Evolutionary conservation across 2,888 invertebrate genomes (phyloP), one percentile per base, ranked within the genome.

Genomic region (Caenorhabditis virilis): DNA sequence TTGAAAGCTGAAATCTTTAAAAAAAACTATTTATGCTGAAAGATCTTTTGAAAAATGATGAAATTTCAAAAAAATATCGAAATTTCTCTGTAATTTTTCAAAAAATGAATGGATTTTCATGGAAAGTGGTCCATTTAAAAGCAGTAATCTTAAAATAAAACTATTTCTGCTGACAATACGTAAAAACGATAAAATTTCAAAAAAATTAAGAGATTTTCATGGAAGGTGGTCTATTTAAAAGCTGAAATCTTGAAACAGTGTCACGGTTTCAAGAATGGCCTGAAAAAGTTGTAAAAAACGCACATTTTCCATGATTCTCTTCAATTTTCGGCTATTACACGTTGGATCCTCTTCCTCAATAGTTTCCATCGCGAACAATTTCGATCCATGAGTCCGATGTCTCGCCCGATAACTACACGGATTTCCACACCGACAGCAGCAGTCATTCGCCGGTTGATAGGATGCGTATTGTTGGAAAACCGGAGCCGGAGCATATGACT

Each of bases 271-370:
- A 30, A 36, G 16, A 5, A 5, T 4, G 36, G 36, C n/a, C n/a
- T n/a, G 5, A 36, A 6, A 36, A 7, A 36, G 15, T 4, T n/a
- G 16, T 42, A 20, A 20, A 42, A 20, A 16, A 42, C 72, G 59
- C 35, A 79, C 80, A 53, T 78, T 76, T 42, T 74, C 74, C 66
- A 80, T 78, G 33, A 79, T 71, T 27, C 61, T 58, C 57, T 71
- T 71, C 46, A 81, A 69, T 56, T 81, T 81, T 62, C 72, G 68
- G 57, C 69, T 75, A 61, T 76, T 81, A 67, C 81, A 81, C 6
- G 75, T 77, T 43, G 81, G 79, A 50, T 81, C 81, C 50, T 77
- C 76, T 33, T 79, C 74, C 43, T 59, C 59, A 11, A 53, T 39
- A 0, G 48, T 46, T 20, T 66, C 72, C 7, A n/a, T 5, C n/a